These are phyloP conservation scores for Melanostoma mellinum DNA, from an alignment of 2,888 invertebrate species.

Conservation along the genomic window DNA sequence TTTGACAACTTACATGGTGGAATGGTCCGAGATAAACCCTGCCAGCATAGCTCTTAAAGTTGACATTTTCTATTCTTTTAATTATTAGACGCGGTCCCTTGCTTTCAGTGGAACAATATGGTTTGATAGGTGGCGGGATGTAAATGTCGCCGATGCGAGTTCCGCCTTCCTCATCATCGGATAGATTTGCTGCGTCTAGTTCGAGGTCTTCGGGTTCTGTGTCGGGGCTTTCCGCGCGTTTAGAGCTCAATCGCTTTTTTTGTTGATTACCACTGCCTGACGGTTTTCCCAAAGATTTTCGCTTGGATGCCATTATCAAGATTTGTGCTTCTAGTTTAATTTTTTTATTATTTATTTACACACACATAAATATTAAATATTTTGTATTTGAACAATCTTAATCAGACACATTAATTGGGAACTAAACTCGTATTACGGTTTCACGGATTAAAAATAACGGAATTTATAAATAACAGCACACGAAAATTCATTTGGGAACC, in stretches of 20 bases:
- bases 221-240: slow-evolving; percentile 3
- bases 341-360: slow-evolving; percentile 17
- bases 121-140: slow-evolving; percentile 90
- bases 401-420: not conserved
- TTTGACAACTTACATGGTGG: slow-evolving; percentile 88
- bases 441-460: no score
- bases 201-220: slow-evolving; percentile 68
- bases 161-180: slow-evolving; percentile 85
- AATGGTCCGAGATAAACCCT: slow-evolving; percentile 94
- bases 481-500: slow-evolving; percentile 11
- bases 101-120: slow-evolving; percentile 87
- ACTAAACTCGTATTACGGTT: no score
- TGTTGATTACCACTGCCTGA: slow-evolving; percentile 35
- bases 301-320: slow-evolving; percentile 56
- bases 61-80: slow-evolving; percentile 93
- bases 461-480: not conserved
- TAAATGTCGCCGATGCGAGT: slow-evolving; percentile 90
- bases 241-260: slow-evolving; percentile 24
- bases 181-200: slow-evolving; percentile 78
- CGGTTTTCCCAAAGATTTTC: slow-evolving; percentile 45
- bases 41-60: slow-evolving; percentile 98
- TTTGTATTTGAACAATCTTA: not conserved
- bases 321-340: not conserved
- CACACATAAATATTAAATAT: not conserved
- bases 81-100: slow-evolving; percentile 94